A percentile compares a stretch with the other conserved stretches of the same genome.
Evolutionary conservation across 2,888 invertebrate species (phyloP).

Genomic region (Dione vanillae): DNA sequence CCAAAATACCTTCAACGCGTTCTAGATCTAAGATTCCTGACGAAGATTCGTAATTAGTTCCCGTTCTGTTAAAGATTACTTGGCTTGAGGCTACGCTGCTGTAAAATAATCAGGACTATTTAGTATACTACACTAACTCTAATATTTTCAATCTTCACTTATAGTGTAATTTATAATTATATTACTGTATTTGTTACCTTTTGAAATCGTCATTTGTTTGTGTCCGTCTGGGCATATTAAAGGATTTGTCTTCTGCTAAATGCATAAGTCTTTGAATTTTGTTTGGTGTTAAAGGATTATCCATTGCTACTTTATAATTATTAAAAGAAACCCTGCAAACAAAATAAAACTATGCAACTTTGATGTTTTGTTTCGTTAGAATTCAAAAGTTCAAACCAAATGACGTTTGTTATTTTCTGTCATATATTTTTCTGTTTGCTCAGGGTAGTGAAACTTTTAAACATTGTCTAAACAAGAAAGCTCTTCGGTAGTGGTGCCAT

Average conservation of each 20-base stretch:
- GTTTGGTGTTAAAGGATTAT: slow-evolving; percentile 74
- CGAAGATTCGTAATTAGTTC: slow-evolving; percentile 63
- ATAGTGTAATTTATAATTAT: background rate
- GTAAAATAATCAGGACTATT: background rate
- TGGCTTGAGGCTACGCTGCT: slow-evolving; percentile 47
- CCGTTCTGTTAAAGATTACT: slow-evolving; percentile 52
- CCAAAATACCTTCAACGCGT: slow-evolving; percentile 65
- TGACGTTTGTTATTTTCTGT: slow-evolving; percentile 8
- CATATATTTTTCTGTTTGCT: background rate
- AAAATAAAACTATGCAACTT: background rate
- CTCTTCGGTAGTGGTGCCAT: too few species aligned
- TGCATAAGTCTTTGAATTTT: slow-evolving; percentile 72
- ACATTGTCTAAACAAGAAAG: too few species aligned
- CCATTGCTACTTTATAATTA: slow-evolving; percentile 55
- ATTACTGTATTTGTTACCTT: slow-evolving; percentile 48
- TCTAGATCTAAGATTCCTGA: slow-evolving; percentile 77
- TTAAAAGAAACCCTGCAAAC: background rate
- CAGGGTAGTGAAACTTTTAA: too few species aligned
- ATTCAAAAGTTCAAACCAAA: slow-evolving; percentile 25
- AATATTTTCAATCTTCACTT: background rate
- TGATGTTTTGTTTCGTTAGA: slow-evolving; percentile 19
- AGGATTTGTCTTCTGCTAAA: slow-evolving; percentile 73
- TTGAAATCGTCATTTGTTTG: slow-evolving; percentile 58
- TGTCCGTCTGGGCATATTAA: slow-evolving; percentile 56
- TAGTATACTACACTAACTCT: background rate